phyloP scores from a whole-genome alignment of 1,140 invertebrate genomes.

The Lucilia cuprina region DNA sequence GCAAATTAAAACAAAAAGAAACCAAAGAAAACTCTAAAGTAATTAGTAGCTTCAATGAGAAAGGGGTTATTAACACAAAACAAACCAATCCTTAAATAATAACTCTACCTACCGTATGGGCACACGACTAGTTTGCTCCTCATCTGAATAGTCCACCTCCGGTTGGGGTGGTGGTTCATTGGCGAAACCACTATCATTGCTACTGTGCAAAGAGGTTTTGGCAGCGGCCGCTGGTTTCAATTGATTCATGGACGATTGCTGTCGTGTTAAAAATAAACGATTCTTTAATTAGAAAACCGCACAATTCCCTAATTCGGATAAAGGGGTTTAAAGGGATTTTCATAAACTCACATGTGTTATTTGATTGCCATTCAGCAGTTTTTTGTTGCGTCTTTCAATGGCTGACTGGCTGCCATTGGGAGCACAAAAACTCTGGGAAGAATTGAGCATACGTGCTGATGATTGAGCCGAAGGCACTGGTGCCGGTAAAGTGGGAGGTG shows the following conservation, averaged over 20 bases:
- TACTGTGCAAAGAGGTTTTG: conserved; percentile 83
- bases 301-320: background rate
- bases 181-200: conserved; percentile 90
- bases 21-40: background rate
- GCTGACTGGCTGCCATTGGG: conserved; percentile 53
- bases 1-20: conserved; percentile 27
- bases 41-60: background rate
- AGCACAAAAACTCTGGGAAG: conserved; percentile 67
- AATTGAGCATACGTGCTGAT: conserved; percentile 63
- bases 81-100: background rate
- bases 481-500: conserved; percentile 71
- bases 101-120: conserved; percentile 73
- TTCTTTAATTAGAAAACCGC: background rate
- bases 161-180: conserved; percentile 86
- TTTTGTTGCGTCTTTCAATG: conserved; percentile 57
- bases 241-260: conserved; percentile 46
- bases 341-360: conserved; percentile 41
- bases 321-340: background rate
- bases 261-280: conserved; percentile 34
- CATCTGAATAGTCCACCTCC: conserved; percentile 88
- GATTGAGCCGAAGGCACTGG: conserved; percentile 65
- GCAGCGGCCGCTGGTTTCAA: conserved; percentile 64
- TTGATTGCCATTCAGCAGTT: conserved; percentile 52
- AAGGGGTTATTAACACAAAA: background rate
- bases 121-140: conserved; percentile 75